Evolutionary conservation across 2,113 vertebrate species (phyloP), one percentile per base, ranked within the genome.

Genomic region (Pomatorhinus ruficollis): DNA sequence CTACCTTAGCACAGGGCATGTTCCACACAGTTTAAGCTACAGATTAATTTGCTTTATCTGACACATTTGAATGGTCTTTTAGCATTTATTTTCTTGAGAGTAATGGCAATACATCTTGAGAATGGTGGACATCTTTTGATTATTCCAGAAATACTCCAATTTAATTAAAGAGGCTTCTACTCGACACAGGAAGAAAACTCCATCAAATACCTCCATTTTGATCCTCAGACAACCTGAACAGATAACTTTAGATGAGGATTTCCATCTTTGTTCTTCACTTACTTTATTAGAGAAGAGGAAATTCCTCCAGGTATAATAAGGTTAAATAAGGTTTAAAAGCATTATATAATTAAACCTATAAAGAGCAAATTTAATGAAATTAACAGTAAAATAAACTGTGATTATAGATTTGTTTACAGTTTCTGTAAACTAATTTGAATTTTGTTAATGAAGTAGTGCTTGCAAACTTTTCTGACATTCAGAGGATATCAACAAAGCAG

Each of bases 271-370:
- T 64, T 89, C n/a, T 80, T 81, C 4, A n/a, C 77, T 89, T 65
- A 65, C 21, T 74, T 86, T 49, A 78, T 30, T 49, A 82, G 13
- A 88, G 28, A 64, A 72, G 12, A 81, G 19, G 13, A 89, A 91
- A 65, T 49, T 23, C 16, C n/a, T 77, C 13, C 22, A 91, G 17
- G 19, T 40, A 22, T 12, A 54, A 21, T 31, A 31, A 89, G 28
- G 15, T 40, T 83, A 83, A 77, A 47, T 30, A 83, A 47, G 4
- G 25, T 18, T 71, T 40, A 60, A 90, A 79, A 77, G 0, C 5
- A n/a, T 28, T 49, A 9, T 47, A 23, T 0, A 0, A 33, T 57
- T 49, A 74, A 65, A 72, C 13, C 0, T 27, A 42, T 35, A 0
- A 6, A 63, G 17, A 77, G 3, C 2, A 83, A 64, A 80, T 19